A percentile compares a stretch with the other conserved stretches of the same genome.
These are phyloP conservation scores for Amniataba percoides DNA, from an alignment of 2,797 vertebrate genomes.

Conservation along the genomic window DNA sequence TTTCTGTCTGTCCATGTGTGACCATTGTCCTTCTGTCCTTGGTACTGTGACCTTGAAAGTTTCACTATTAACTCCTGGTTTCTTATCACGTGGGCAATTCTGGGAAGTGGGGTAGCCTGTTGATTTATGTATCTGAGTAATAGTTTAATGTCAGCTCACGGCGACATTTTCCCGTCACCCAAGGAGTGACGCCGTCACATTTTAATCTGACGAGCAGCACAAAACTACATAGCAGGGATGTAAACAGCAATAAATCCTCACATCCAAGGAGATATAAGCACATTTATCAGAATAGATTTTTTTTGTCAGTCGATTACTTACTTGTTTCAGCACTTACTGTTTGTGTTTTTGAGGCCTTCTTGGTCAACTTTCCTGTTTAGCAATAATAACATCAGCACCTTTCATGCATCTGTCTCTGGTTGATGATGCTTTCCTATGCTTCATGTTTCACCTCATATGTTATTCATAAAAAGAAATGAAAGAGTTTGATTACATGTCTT, in stretches of 20 bases:
- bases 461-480: too few species aligned
- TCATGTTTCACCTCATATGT: too few species aligned
- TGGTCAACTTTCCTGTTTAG: not conserved
- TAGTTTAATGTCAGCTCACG: conserved; percentile 7
- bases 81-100: not conserved
- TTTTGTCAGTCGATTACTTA: not conserved
- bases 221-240: not conserved
- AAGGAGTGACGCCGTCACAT: not conserved
- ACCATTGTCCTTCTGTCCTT: not conserved
- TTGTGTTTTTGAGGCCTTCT: not conserved
- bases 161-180: not conserved
- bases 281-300: not conserved
- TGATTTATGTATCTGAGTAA: not conserved
- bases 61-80: not conserved
- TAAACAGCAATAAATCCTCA: not conserved
- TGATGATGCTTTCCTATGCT: not conserved
- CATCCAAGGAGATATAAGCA: not conserved
- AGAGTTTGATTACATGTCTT: not conserved
- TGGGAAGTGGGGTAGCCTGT: not conserved
- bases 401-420: not conserved
- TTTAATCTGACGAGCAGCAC: not conserved
- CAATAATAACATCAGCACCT: not conserved
- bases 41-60: not conserved
- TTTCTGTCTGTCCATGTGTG: conserved; percentile 9
- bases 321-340: not conserved